Percentiles rank a stretch among this genome's conserved stretches.
These are phyloP conservation scores for Gyrodactylus bullatarudis DNA, from an alignment of 1,140 invertebrate genomes.

Conservation along the genomic window DNA sequence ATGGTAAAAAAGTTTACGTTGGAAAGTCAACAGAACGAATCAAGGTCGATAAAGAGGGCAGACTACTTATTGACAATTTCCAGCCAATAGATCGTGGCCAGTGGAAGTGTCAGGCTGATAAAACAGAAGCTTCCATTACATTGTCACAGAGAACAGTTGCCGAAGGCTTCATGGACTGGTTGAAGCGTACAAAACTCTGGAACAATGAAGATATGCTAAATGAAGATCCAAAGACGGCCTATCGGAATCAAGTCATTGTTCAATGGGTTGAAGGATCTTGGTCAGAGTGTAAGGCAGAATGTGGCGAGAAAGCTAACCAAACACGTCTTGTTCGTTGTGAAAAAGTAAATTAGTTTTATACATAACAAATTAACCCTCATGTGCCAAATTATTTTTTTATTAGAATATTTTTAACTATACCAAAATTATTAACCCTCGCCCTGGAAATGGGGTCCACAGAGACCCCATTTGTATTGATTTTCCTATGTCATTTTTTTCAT, in stretches of 20 bases:
- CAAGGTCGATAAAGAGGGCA: neutral
- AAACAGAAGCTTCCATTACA: neutral
- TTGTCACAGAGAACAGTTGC: neutral
- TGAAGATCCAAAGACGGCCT: neutral
- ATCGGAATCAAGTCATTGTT: neutral
- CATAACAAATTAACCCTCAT: no score
- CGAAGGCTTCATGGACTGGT: neutral
- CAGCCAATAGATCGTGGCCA: neutral
- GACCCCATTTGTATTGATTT: no score
- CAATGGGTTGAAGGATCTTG: neutral
- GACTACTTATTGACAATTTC: neutral
- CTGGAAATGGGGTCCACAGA: no score
- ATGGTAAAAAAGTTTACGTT: neutral
- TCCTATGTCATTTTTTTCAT: no score
- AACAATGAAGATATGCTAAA: slow-evolving; percentile 3
- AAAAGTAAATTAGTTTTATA: neutral
- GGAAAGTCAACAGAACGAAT: neutral
- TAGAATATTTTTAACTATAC: no score
- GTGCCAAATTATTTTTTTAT: no score
- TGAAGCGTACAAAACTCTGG: neutral
- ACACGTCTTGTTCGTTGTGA: neutral
- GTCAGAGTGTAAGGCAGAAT: neutral
- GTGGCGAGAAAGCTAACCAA: neutral
- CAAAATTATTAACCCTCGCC: no score
- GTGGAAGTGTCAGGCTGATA: neutral